Conservation (phyloP, 1,140 invertebrate species). For the Cyclina sinensis region DNA sequence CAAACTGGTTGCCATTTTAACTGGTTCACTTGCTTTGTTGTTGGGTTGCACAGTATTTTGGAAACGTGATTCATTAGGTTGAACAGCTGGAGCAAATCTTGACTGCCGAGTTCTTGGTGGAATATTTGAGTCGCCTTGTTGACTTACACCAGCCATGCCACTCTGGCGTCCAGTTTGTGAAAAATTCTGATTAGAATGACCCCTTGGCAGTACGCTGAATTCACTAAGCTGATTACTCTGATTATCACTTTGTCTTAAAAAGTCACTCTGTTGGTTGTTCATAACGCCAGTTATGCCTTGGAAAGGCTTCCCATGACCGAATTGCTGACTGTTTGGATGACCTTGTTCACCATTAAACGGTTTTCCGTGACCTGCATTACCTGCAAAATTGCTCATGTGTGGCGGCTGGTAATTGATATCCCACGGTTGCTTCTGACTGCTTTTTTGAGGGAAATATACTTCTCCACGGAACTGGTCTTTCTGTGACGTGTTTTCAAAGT, state of each 20-base stretch:
- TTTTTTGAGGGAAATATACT: not conserved
- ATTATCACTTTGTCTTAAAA: not conserved
- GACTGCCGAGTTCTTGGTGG: not conserved
- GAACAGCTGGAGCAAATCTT: not conserved
- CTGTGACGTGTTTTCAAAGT: not conserved
- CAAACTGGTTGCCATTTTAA: not conserved
- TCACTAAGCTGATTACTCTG: not conserved
- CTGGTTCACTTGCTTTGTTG: too few species aligned
- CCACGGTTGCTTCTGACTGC: not conserved
- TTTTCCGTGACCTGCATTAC: not conserved
- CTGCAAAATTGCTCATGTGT: not conserved
- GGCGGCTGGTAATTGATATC: not conserved
- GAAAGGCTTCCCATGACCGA: not conserved
- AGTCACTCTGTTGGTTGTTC: not conserved
- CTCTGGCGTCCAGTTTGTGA: not conserved
- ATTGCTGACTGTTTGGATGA: not conserved
- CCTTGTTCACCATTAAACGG: not conserved
- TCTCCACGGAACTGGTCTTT: not conserved
- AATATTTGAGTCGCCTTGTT: not conserved
- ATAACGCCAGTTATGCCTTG: not conserved
- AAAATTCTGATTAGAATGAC: not conserved
- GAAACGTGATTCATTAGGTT: too few species aligned
- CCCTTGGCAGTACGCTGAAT: not conserved
- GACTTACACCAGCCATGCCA: not conserved
- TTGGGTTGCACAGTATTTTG: too few species aligned